A percentile compares a stretch with the other conserved stretches of the same genome.
Evolutionary conservation across 2,888 invertebrate genomes (phyloP).

Genomic region (Coecobrya sp.): DNA sequence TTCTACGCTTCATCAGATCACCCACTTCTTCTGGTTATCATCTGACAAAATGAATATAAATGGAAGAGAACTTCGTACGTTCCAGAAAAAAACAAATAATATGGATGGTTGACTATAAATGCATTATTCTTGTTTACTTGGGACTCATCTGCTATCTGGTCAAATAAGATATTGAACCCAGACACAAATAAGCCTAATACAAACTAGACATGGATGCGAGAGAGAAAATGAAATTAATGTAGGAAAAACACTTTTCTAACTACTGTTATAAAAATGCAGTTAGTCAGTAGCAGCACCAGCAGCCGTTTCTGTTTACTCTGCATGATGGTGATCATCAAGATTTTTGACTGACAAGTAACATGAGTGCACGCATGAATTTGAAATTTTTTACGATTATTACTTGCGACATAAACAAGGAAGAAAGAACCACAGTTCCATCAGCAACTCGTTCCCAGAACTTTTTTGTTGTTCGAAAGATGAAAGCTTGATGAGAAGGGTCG

Average conservation of each 20-base stretch:
- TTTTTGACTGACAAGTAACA: constrained; percentile 65
- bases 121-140: constrained; percentile 65
- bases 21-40: constrained; percentile 54
- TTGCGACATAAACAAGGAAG: constrained; percentile 56
- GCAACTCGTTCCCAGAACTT: neutral
- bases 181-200: neutral
- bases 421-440: neutral
- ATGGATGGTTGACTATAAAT: constrained; percentile 25
- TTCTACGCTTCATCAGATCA: constrained; percentile 1
- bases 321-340: constrained; percentile 23
- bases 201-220: neutral
- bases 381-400: constrained; percentile 64
- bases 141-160: constrained; percentile 57
- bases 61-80: constrained; percentile 6
- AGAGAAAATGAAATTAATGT: neutral
- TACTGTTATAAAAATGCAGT: constrained; percentile 20
- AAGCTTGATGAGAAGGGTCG: neutral
- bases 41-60: constrained; percentile 61
- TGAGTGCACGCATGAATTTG: constrained; percentile 50
- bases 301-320: constrained; percentile 43
- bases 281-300: neutral
- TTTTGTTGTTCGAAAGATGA: constrained; percentile 1
- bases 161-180: constrained; percentile 50
- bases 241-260: constrained; percentile 8
- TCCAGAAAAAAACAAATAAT: constrained; percentile 44